These are phyloP conservation scores for Hypomecis atomaria DNA, from an alignment of 2,888 invertebrate genomes.

Conservation along the genomic window DNA sequence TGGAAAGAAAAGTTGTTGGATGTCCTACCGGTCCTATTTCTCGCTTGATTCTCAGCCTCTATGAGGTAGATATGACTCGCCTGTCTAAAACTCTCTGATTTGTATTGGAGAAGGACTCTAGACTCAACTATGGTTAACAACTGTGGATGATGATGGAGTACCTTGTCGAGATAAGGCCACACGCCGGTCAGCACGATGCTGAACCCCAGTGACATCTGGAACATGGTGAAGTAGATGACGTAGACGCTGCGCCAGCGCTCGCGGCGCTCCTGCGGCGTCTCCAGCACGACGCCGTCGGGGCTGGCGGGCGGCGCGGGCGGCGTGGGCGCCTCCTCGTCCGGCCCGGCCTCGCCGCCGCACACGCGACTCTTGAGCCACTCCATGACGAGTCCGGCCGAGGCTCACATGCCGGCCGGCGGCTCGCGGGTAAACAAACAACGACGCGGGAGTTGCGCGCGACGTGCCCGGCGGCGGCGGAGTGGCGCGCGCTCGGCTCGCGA, in stretches of 20 bases:
- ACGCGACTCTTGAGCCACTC: slow-evolving; percentile 63
- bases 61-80: too few species aligned
- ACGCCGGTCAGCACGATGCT: slow-evolving; percentile 94
- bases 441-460: neutral
- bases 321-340: slow-evolving; percentile 30
- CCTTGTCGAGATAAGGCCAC: slow-evolving; percentile 95
- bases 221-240: slow-evolving; percentile 95
- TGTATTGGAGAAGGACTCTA: too few species aligned
- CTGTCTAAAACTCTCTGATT: too few species aligned
- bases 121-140: too few species aligned
- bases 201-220: slow-evolving; percentile 94
- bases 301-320: slow-evolving; percentile 14
- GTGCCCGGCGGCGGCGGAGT: neutral
- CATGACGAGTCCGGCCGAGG: slow-evolving; percentile 46
- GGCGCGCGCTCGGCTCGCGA: neutral
- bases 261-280: slow-evolving; percentile 87
- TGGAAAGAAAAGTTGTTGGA: too few species aligned
- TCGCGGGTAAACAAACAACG: neutral
- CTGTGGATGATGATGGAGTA: slow-evolving; percentile 58
- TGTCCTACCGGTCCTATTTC: too few species aligned
- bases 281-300: slow-evolving; percentile 71
- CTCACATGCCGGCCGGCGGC: slow-evolving; percentile 1
- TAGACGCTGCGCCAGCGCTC: slow-evolving; percentile 92
- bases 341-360: slow-evolving; percentile 43
- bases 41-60: too few species aligned